phyloP scores from a whole-genome alignment of 2,113 vertebrate species.

The Ageneiosus marmoratus region DNA sequence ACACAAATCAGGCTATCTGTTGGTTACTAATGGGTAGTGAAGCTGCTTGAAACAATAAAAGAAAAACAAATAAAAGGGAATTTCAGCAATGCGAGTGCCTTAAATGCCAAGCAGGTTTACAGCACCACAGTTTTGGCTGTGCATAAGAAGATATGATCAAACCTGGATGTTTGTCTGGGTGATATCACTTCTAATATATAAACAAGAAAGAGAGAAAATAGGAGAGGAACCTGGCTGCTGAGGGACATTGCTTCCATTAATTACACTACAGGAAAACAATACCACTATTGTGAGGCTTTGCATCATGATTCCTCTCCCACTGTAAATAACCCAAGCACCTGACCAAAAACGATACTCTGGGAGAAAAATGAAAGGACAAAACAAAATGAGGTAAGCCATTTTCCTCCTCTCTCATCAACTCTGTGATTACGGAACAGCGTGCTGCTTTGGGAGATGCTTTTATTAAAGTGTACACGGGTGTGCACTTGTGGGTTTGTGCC shows the following conservation, averaged over 20 bases:
- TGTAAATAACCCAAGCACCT: slow-evolving; percentile 37
- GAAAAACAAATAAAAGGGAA: slow-evolving; percentile 25
- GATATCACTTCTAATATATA: slow-evolving; percentile 14
- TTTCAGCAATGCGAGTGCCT: slow-evolving; percentile 34
- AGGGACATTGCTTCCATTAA: slow-evolving; percentile 47
- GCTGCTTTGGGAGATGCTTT: slow-evolving; percentile 57
- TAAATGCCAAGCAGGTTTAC: slow-evolving; percentile 43
- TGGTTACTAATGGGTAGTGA: slow-evolving; percentile 49
- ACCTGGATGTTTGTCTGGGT: slow-evolving; percentile 40
- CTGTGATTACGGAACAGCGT: slow-evolving; percentile 55
- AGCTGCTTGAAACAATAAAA: slow-evolving; percentile 37
- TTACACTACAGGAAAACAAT: slow-evolving; percentile 51
- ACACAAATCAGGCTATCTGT: slow-evolving; percentile 40
- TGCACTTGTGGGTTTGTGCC: slow-evolving; percentile 46
- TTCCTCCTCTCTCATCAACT: slow-evolving; percentile 56
- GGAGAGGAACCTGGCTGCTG: slow-evolving; percentile 7
- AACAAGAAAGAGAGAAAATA: slow-evolving; percentile 12
- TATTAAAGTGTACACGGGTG: slow-evolving; percentile 60
- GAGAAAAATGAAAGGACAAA: slow-evolving; percentile 45
- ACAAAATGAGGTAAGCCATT: slow-evolving; percentile 51
- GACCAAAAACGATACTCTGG: slow-evolving; percentile 43
- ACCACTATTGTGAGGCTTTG: slow-evolving; percentile 42
- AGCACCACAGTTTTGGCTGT: slow-evolving; percentile 36
- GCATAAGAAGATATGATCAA: slow-evolving; percentile 36
- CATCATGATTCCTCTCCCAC: slow-evolving; percentile 43